A percentile compares a stretch with the other conserved stretches of the same genome.
These are phyloP conservation scores for Megaceryle alcyon DNA, from an alignment of 2,797 vertebrate species.

Conservation along the genomic window DNA sequence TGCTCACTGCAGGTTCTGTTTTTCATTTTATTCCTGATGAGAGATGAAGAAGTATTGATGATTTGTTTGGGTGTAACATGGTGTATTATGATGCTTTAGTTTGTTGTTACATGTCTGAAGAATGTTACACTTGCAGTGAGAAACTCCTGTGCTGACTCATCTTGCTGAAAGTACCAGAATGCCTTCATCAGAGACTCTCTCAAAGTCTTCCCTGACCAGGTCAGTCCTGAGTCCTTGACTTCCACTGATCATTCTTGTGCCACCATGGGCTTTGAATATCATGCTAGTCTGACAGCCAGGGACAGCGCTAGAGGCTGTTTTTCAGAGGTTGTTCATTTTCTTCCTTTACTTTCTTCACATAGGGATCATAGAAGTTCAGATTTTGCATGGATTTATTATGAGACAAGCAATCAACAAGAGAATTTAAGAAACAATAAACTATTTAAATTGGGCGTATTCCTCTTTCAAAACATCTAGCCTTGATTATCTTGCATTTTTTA, in stretches of 20 bases:
- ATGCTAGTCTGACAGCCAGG: not conserved
- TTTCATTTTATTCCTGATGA: not conserved
- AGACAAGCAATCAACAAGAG: not conserved
- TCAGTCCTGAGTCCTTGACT: not conserved
- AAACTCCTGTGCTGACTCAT: not conserved
- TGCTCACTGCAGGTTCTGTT: not conserved
- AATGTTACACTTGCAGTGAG: not conserved
- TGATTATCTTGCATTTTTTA: not conserved
- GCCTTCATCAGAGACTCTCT: rapidly evolving
- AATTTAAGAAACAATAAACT: not conserved
- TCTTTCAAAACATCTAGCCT: not conserved
- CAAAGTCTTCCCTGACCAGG: not conserved
- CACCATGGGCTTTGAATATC: not conserved
- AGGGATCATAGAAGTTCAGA: not conserved
- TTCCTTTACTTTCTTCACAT: not conserved
- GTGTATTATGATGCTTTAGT: not conserved
- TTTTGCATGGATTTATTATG: not conserved
- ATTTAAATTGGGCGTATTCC: not conserved
- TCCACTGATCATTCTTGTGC: not conserved
- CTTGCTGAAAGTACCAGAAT: not conserved
- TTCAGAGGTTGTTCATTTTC: not conserved
- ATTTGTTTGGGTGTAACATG: not conserved
- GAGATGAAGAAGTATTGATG: not conserved
- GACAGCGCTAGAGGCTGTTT: not conserved
- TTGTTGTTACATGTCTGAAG: not conserved